These are phyloP conservation scores for Muschampia plurimacula DNA, from an alignment of 2,888 invertebrate species.

Conservation along the genomic window DNA sequence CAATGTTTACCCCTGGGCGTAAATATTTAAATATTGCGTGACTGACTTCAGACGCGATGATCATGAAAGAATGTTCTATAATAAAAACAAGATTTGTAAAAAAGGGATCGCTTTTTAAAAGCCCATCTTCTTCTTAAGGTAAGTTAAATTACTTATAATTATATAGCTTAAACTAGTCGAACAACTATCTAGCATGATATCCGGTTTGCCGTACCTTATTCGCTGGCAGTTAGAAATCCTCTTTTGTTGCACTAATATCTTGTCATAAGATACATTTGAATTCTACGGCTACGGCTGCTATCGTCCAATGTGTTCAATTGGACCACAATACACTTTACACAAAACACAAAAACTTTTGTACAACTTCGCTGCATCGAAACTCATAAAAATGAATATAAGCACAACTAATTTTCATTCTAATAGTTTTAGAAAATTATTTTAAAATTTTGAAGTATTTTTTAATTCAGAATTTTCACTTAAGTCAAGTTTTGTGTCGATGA, in stretches of 20 bases:
- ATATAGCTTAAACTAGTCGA: conserved; percentile 70
- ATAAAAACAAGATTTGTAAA: conserved; percentile 43
- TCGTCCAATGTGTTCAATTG: conserved; percentile 50
- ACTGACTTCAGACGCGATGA: conserved; percentile 54
- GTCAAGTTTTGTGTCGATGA: conserved; percentile 55
- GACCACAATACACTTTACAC: conserved; percentile 73
- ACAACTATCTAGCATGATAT: conserved; percentile 74
- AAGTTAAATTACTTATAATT: conserved; percentile 56
- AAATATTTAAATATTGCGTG: conserved; percentile 74
- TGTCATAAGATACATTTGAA: conserved; percentile 61
- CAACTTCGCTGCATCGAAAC: conserved; percentile 23
- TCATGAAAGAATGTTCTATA: conserved; percentile 49
- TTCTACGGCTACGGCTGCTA: conserved; percentile 49
- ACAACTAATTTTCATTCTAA: conserved; percentile 35
- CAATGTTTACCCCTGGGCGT: conserved; percentile 66
- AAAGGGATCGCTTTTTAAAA: conserved; percentile 50
- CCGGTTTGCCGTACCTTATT: conserved; percentile 82
- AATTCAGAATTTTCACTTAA: conserved; percentile 49
- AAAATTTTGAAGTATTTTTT: conserved; percentile 42
- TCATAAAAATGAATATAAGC: neutral
- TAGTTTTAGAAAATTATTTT: conserved; percentile 51
- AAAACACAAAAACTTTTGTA: conserved; percentile 71
- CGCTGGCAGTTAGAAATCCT: conserved; percentile 74
- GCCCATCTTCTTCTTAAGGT: conserved; percentile 45
- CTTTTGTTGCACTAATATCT: conserved; percentile 58